These are phyloP conservation scores for Macrostomum lignano DNA, from an alignment of 1,140 invertebrate genomes.

Conservation along the genomic window DNA sequence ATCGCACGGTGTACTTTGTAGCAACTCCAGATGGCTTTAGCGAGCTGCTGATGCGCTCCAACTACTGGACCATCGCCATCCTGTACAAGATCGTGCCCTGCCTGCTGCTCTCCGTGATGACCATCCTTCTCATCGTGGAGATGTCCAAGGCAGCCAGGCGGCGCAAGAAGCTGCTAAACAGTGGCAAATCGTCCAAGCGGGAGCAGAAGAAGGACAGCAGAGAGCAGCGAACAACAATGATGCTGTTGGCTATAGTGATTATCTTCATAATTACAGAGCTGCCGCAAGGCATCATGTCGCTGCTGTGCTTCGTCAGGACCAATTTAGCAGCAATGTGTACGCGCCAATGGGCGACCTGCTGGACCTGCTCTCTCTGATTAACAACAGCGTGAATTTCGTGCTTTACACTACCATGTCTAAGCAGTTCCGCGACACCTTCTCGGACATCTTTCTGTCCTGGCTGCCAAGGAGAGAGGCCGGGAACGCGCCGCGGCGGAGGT, in stretches of 20 bases:
- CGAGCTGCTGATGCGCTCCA: conserved; percentile 12
- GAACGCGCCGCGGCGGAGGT: too few relatives aligned
- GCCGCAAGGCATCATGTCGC: conserved; percentile 33
- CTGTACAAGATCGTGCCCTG: conserved; percentile 27
- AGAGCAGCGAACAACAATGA: conserved; percentile 48
- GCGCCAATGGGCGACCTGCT: neutral
- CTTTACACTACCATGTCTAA: conserved; percentile 73
- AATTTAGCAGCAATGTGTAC: conserved; percentile 1
- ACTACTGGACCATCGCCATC: conserved; percentile 18
- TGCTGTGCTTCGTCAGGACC: conserved; percentile 10
- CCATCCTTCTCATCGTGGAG: conserved; percentile 24
- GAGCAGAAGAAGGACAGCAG: conserved; percentile 13
- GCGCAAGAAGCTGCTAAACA: conserved; percentile 11
- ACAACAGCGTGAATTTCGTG: conserved; percentile 52
- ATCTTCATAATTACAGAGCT: conserved; percentile 59
- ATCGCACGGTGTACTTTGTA: too few relatives aligned
- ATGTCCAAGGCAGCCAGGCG: conserved; percentile 22
- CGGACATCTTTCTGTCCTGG: conserved; percentile 43
- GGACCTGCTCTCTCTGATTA: conserved; percentile 1
- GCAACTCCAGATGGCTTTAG: too few relatives aligned
- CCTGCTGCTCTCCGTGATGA: conserved; percentile 26
- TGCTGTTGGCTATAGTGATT: conserved; percentile 55
- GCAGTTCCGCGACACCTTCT: conserved; percentile 61
- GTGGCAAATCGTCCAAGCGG: conserved; percentile 9
- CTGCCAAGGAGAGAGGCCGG: too few relatives aligned